phyloP scores from a whole-genome alignment of 2,113 vertebrate species.

The Spizaetus ornatus region DNA sequence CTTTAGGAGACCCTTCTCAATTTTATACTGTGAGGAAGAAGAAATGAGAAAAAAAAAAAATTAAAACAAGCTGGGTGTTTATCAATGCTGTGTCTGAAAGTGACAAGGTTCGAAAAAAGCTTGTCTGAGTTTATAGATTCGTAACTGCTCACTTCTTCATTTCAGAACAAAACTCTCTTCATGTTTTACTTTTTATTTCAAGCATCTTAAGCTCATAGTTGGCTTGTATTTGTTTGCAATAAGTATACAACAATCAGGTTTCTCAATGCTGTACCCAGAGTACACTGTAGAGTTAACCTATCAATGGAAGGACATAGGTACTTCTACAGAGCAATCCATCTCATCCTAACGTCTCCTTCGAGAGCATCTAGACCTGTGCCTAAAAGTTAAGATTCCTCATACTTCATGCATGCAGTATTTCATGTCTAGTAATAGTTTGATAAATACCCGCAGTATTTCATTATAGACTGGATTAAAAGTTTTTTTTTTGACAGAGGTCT shows the following conservation, averaged over 20 bases:
- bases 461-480: conserved; percentile 89
- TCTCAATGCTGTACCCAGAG: not conserved
- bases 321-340: not conserved
- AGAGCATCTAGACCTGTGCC: not conserved
- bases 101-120: not conserved
- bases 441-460: conserved; percentile 86
- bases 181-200: not conserved
- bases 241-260: not conserved
- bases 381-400: not conserved
- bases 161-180: not conserved
- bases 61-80: not conserved
- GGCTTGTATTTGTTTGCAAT: not conserved
- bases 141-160: not conserved
- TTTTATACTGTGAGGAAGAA: conserved; percentile 82
- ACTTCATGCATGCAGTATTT: not conserved
- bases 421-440: not conserved
- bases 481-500: conserved; percentile 91
- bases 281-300: not conserved
- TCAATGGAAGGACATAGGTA: not conserved
- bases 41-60: not conserved
- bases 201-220: not conserved
- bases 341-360: not conserved
- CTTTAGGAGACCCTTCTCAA: conserved; percentile 75
- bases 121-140: not conserved
- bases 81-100: not conserved